Conservation (phyloP, 2,113 vertebrate genomes). For the Sander vitreus region DNA sequence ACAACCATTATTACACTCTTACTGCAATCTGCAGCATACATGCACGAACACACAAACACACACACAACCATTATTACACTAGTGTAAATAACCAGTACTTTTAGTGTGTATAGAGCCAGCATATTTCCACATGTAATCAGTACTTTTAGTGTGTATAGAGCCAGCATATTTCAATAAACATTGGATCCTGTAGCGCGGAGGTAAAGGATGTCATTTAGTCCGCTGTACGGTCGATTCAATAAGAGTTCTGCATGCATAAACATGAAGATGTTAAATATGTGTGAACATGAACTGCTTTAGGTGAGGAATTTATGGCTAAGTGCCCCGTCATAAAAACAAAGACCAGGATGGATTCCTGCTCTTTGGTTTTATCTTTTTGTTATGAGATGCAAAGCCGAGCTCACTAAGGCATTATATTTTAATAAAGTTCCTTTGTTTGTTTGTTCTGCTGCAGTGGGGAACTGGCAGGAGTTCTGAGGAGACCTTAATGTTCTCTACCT, state of each 20-base stretch:
- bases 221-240: no score
- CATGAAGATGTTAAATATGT: neutral
- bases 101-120: no score
- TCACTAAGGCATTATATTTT: constrained; percentile 55
- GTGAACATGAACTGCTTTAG: neutral
- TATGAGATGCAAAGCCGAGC: constrained; percentile 51
- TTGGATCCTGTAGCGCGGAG: no score
- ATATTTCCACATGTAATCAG: no score
- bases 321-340: neutral
- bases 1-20: no score
- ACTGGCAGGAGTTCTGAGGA: constrained; percentile 12
- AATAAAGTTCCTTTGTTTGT: constrained; percentile 42
- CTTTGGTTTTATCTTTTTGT: constrained; percentile 38
- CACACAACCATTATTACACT: no score
- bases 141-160: no score
- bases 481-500: neutral
- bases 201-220: no score
- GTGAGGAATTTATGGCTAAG: neutral
- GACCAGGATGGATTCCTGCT: constrained; percentile 43
- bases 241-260: neutral
- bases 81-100: no score
- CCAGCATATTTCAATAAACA: no score
- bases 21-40: no score
- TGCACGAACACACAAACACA: no score
- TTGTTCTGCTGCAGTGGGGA: constrained; percentile 37